Conservation (phyloP, 2,888 invertebrate genomes). For the Candidula unifasciata region DNA sequence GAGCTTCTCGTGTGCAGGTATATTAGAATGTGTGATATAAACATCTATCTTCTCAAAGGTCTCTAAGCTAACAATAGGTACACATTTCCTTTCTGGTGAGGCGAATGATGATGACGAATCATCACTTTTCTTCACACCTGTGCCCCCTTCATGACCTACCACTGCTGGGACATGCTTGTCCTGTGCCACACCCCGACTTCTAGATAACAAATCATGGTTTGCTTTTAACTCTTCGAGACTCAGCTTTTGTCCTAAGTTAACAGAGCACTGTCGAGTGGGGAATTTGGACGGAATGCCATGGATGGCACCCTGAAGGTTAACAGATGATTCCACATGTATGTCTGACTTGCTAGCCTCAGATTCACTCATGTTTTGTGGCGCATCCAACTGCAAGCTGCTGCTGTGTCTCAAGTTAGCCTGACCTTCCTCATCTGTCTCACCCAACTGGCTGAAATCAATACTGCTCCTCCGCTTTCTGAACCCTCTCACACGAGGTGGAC, state of each 20-base stretch:
- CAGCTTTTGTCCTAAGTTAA: slow-evolving; percentile 50
- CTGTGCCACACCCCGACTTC: no score
- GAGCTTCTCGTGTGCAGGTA: background rate
- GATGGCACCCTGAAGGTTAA: background rate
- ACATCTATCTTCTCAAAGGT: background rate
- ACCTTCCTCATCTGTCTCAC: background rate
- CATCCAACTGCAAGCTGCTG: slow-evolving; percentile 10
- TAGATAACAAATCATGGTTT: background rate
- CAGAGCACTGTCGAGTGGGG: slow-evolving; percentile 47
- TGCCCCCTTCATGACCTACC: background rate
- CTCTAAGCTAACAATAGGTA: background rate
- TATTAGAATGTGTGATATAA: background rate
- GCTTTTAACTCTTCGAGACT: slow-evolving; percentile 9
- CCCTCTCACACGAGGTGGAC: background rate
- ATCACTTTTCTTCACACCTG: background rate
- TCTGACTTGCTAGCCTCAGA: background rate
- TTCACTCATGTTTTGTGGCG: background rate
- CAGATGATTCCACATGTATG: background rate
- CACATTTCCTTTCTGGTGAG: background rate
- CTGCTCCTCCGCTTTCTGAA: background rate
- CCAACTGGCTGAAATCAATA: background rate
- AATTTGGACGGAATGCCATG: slow-evolving; percentile 23
- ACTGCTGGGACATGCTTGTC: background rate
- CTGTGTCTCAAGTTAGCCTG: background rate
- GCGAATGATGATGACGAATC: background rate